Conservation (phyloP, 2,888 invertebrate genomes). For the Platynereis dumerilii region DNA sequence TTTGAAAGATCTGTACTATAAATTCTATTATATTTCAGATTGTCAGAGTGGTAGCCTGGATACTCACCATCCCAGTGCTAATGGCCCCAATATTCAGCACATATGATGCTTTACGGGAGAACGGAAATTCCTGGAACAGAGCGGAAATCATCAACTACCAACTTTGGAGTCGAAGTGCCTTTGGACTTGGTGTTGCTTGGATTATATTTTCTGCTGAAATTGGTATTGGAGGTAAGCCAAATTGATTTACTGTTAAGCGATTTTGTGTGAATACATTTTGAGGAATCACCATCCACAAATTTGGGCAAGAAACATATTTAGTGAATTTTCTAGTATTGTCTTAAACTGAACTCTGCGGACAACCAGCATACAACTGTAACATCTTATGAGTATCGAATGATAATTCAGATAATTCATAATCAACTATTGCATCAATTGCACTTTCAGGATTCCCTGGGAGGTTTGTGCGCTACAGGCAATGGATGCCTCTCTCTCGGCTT, state of each 20-base stretch:
- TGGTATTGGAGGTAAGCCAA: constrained; percentile 27
- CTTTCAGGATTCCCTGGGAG: not conserved
- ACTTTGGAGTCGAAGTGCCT: constrained; percentile 24
- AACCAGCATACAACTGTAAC: too few relatives aligned
- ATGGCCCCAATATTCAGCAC: not conserved
- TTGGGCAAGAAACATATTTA: too few relatives aligned
- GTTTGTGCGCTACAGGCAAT: not conserved
- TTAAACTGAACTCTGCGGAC: too few relatives aligned
- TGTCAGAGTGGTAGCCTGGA: not conserved
- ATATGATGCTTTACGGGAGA: not conserved
- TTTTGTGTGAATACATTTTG: too few relatives aligned
- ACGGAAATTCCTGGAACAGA: constrained; percentile 8
- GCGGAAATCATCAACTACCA: constrained; percentile 26
- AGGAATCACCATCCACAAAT: too few relatives aligned
- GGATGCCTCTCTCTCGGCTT: constrained; percentile 23
- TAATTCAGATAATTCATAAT: too few relatives aligned
- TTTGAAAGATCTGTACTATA: too few relatives aligned
- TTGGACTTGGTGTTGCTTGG: constrained; percentile 31
- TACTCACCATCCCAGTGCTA: not conserved
- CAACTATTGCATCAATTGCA: too few relatives aligned
- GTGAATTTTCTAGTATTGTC: too few relatives aligned
- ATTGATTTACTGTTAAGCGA: too few relatives aligned
- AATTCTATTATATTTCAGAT: too few relatives aligned
- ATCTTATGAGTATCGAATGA: too few relatives aligned
- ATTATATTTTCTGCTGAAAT: constrained; percentile 28